Conservation (phyloP, 30 jellyfish, hydroid and myxozoan species). For the Mastigias papua region DNA sequence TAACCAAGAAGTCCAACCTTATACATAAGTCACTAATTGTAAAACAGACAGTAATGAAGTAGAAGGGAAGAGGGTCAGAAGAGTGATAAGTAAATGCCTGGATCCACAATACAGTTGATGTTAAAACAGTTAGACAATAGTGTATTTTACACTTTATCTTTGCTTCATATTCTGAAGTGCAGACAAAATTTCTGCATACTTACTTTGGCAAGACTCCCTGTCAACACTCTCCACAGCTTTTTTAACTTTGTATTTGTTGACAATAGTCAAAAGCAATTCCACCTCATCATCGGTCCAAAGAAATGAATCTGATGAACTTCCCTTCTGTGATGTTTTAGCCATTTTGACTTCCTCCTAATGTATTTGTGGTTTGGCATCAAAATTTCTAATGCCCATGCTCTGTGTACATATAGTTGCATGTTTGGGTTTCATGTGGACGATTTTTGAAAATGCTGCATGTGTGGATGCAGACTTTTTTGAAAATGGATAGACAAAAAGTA, state of each 20-base stretch:
- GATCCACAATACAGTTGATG: too few relatives aligned
- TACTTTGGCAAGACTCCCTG: constrained; percentile 57
- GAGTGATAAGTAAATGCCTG: too few relatives aligned
- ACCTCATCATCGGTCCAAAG: constrained; percentile 49
- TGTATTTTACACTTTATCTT: too few relatives aligned
- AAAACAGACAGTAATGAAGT: too few relatives aligned
- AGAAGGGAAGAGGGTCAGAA: too few relatives aligned
- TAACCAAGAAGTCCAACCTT: too few relatives aligned
- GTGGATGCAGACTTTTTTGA: constrained; percentile 27
- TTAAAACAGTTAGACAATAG: too few relatives aligned
- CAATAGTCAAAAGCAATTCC: constrained; percentile 20
- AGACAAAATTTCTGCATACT: constrained; percentile 25
- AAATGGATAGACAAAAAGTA: constrained; percentile 11
- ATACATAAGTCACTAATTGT: too few relatives aligned
- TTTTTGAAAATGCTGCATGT: constrained; percentile 38
- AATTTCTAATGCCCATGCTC: constrained; percentile 19
- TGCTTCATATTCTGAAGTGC: constrained; percentile 31
- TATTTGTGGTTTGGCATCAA: constrained; percentile 12
- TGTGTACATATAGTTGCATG: not conserved
- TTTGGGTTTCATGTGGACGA: constrained; percentile 1
- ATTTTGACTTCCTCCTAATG: not conserved
- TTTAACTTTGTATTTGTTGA: constrained; percentile 17
- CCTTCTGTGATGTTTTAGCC: constrained; percentile 15
- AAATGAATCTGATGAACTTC: constrained; percentile 9
- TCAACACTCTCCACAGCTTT: constrained; percentile 39